Base-by-base conservation (phyloP, 2,888 invertebrate genomes). In the Tricholauxania praeusta region DNA sequence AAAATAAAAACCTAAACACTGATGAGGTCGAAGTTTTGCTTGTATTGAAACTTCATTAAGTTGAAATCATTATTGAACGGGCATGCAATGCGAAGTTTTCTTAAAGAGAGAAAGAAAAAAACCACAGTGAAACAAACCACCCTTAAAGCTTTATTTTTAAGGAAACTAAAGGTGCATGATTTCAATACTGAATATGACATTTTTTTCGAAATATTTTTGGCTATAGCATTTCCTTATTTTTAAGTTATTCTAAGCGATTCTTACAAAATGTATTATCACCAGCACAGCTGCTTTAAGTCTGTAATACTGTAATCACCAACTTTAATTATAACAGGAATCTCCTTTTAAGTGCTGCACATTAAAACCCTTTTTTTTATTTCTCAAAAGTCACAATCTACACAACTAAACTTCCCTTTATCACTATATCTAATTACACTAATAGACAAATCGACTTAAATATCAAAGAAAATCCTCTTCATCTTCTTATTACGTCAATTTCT, bases 401-500 rank as follows among this genome's bases (percentile, higher is more conserved):
- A 39, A 10, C 39, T 39, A 39, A 39, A 39, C 39, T 39, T n/a
- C 15, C 28, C 39, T 51, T 48, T 22, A 22, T 15, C 48, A 64
- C 51, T 51, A 64, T 49, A 69, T 74, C 68, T 69, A 71, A 75
- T 72, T 72, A 72, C 75, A 63, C 57, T 60, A 72, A 72, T 72
- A 64, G 72, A 72, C 72, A 75, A 72, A 75, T 69, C 71, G 69
- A 71, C 74, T 76, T 72, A 74, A 69, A 74, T 74, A 76, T 73
- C 76, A 76, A 76, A 74, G 74, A 47, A 53, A 63, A 51, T 39
- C 69, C 52, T 52, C 60, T 59, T 69, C 68, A 47, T 66, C 67
- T 28, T 51, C 70, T 73, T 75, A 62, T 70, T 63, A 72, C 66
- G 66, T 57, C 72, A 65, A 63, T 63, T 74, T 62, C 70, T 72